phyloP scores from a whole-genome alignment of 1,140 invertebrate genomes.

The Drosophila malerkotliana region DNA sequence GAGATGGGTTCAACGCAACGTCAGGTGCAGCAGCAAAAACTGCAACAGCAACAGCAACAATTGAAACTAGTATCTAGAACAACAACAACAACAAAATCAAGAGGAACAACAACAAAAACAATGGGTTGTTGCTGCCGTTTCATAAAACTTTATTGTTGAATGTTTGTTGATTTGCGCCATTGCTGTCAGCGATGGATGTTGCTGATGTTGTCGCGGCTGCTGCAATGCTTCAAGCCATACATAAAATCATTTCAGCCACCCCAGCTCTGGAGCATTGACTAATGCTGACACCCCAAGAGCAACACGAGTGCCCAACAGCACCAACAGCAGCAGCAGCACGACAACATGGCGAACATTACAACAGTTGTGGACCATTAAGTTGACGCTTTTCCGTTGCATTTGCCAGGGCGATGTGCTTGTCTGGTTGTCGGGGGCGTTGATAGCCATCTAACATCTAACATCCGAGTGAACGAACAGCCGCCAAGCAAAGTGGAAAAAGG shows the following conservation, averaged over 20 bases:
- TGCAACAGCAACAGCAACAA: constrained; percentile 14
- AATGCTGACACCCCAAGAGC: constrained; percentile 38
- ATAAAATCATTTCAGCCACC: constrained; percentile 62
- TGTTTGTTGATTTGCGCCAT: constrained; percentile 47
- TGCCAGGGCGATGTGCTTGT: constrained; percentile 5
- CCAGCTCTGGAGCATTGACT: constrained; percentile 43
- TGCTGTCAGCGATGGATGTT: constrained; percentile 13
- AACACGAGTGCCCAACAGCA: constrained; percentile 19
- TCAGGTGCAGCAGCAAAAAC: constrained; percentile 65
- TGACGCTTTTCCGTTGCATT: constrained; percentile 59
- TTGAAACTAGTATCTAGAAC: constrained; percentile 19
- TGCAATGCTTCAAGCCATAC: constrained; percentile 49
- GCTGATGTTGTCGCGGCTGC: constrained; percentile 24
- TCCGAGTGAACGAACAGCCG: constrained; percentile 30
- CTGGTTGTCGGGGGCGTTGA: constrained; percentile 32
- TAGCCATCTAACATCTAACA: constrained; percentile 42
- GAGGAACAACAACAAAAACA: constrained; percentile 25
- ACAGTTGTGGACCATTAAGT: constrained; percentile 54
- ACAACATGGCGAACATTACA: constrained; percentile 34
- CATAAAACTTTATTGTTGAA: constrained; percentile 76
- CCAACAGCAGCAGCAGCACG: constrained; percentile 21
- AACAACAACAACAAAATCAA: constrained; percentile 14
- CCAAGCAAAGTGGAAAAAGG: constrained; percentile 47
- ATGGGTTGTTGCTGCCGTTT: constrained; percentile 57
- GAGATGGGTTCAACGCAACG: constrained; percentile 71